These are phyloP conservation scores for Drosophila monieri DNA, from an alignment of 2,888 invertebrate species.

Conservation along the genomic window DNA sequence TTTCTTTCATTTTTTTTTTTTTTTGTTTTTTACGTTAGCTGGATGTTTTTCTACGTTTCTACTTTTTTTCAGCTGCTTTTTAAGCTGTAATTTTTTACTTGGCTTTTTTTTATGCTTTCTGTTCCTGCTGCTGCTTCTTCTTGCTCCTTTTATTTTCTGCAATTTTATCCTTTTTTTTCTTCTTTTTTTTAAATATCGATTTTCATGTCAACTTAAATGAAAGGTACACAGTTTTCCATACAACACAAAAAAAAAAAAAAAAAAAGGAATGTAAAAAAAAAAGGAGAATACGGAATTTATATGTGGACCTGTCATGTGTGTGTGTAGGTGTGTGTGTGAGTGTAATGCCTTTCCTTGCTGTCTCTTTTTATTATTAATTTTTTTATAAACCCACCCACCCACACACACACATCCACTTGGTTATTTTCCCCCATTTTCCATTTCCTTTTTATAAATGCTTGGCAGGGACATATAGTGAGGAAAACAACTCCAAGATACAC, in stretches of 20 bases:
- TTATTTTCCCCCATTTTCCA: constrained; percentile 26
- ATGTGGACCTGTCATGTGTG: constrained; percentile 37
- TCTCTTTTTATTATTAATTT: constrained; percentile 46
- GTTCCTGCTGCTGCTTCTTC: constrained; percentile 24
- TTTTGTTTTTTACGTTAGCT: constrained; percentile 33
- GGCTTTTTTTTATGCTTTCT: constrained; percentile 67
- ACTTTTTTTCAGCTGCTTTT: constrained; percentile 52
- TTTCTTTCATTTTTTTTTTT: constrained; percentile 59
- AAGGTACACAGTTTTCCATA: constrained; percentile 78
- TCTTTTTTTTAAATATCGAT: constrained; percentile 73
- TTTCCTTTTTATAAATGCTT: constrained; percentile 41
- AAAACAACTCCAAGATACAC: constrained; percentile 37
- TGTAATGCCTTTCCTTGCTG: constrained; percentile 22
- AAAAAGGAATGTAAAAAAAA: constrained; percentile 37
- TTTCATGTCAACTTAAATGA: constrained; percentile 80
- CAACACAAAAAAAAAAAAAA: constrained; percentile 30
- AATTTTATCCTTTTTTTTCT: constrained; percentile 76
- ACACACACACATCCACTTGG: constrained; percentile 19
- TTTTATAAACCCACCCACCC: constrained; percentile 27
- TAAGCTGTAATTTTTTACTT: constrained; percentile 80
- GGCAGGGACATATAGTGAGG: constrained; percentile 19
- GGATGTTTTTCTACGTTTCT: constrained; percentile 46
- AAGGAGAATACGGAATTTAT: constrained; percentile 52
- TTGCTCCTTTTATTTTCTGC: constrained; percentile 41
- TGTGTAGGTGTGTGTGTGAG: constrained; percentile 2